Percentiles rank a stretch among this genome's conserved stretches.
Evolutionary conservation across 2,888 invertebrate species (phyloP).

Genomic region (Epicampocera succincta): DNA sequence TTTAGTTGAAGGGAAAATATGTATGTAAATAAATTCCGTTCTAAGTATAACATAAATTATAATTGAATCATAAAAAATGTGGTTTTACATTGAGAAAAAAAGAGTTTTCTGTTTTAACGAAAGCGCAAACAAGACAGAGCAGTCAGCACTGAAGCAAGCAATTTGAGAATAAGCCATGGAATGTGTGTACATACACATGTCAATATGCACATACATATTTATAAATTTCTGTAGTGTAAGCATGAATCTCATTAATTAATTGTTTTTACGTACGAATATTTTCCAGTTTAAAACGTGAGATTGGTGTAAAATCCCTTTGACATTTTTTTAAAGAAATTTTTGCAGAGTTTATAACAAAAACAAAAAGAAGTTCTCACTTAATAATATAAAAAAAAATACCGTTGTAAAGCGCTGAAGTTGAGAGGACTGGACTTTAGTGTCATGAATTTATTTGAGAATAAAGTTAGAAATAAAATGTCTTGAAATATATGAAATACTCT

Average conservation of each 20-base stretch:
- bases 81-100: conserved; percentile 15
- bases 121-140: conserved; percentile 48
- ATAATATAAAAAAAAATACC: no score
- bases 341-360: background rate
- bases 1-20: conserved; percentile 16
- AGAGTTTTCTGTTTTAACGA: conserved; percentile 1
- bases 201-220: no score
- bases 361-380: no score
- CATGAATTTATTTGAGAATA: no score
- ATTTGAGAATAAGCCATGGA: conserved; percentile 54
- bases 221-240: background rate
- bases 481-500: no score
- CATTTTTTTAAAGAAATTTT: background rate
- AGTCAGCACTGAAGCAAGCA: conserved; percentile 59
- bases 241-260: conserved; percentile 7
- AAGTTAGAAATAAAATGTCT: no score
- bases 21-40: conserved; percentile 56
- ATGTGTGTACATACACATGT: background rate
- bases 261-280: background rate
- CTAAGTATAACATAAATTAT: conserved; percentile 56
- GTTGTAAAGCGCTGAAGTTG: no score
- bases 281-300: background rate
- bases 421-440: no score
- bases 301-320: background rate
- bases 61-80: conserved; percentile 56